Percentiles rank a stretch among this genome's conserved stretches.
phyloP scores from a whole-genome alignment of 2,888 invertebrate genomes.

The Xestia c-nigrum region DNA sequence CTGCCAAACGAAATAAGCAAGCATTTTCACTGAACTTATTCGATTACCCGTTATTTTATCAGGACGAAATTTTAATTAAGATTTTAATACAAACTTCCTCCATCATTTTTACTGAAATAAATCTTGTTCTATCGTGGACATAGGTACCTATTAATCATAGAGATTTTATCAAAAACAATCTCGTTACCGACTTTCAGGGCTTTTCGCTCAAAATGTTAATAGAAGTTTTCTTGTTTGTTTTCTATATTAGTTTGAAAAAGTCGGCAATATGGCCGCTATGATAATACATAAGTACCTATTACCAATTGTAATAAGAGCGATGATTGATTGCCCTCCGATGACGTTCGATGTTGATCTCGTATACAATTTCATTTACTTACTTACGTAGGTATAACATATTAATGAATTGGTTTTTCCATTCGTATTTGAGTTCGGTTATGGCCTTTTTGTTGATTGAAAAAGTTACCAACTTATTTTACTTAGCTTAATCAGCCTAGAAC shows the following conservation, averaged over 20 bases:
- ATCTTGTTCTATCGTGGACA: conserved; percentile 9
- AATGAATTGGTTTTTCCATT: conserved; percentile 21
- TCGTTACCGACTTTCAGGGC: conserved; percentile 8
- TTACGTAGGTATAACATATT: conserved; percentile 11
- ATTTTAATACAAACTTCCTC: conserved; percentile 26
- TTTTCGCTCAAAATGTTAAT: conserved; percentile 68
- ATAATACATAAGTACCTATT: conserved; percentile 19
- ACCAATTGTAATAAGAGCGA: conserved; percentile 32
- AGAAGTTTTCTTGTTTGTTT: conserved; percentile 72
- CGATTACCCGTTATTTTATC: conserved; percentile 45
- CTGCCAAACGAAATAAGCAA: conserved; percentile 38
- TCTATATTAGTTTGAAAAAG: conserved; percentile 53
- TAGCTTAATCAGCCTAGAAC: not conserved
- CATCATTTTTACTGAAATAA: conserved; percentile 15
- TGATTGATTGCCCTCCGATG: conserved; percentile 52
- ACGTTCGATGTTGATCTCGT: conserved; percentile 26
- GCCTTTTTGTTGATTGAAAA: not conserved
- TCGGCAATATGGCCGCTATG: conserved; percentile 40
- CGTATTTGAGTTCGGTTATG: not conserved
- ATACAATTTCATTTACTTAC: conserved; percentile 37
- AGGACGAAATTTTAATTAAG: conserved; percentile 42
- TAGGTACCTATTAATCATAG: conserved; percentile 18
- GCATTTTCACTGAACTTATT: conserved; percentile 45
- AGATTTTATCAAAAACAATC: conserved; percentile 50
- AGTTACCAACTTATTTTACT: not conserved